Conservation (phyloP, 53 echinoderm and acorn worm genomes). For the Glandiceps talaboti region DNA sequence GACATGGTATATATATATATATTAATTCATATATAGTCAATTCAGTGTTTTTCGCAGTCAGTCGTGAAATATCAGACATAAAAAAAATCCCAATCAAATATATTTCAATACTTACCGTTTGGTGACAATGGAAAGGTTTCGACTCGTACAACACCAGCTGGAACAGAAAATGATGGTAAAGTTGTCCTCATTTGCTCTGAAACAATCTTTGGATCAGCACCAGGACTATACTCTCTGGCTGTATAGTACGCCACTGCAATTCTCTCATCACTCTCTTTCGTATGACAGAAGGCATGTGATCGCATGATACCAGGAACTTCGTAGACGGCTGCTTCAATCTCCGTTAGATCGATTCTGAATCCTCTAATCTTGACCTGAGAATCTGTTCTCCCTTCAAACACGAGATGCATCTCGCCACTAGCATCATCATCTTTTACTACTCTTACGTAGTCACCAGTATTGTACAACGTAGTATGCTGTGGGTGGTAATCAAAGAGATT, state of each 20-base stretch:
- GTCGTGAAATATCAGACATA: no score
- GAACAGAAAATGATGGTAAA: not conserved
- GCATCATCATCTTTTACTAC: not conserved
- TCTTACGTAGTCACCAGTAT: not conserved
- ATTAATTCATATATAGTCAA: no score
- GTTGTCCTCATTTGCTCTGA: not conserved
- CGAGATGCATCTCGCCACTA: not conserved
- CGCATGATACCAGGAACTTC: not conserved
- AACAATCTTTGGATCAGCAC: not conserved
- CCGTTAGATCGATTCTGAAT: not conserved
- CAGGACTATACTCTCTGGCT: not conserved
- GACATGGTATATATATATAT: no score
- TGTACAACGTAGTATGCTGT: not conserved
- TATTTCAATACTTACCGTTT: not conserved
- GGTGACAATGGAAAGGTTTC: not conserved
- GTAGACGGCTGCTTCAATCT: not conserved
- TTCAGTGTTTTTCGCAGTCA: no score
- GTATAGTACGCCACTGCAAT: not conserved
- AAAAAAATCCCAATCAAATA: no score
- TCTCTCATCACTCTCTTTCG: not conserved
- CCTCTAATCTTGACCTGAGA: not conserved
- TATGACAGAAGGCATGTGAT: not conserved
- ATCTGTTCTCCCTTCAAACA: not conserved
- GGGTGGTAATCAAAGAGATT: not conserved
- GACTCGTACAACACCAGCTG: not conserved